Percentiles rank a stretch among this genome's conserved stretches.
phyloP scores from a whole-genome alignment of 2,888 invertebrate species.

The Caenorhabditis sp. region DNA sequence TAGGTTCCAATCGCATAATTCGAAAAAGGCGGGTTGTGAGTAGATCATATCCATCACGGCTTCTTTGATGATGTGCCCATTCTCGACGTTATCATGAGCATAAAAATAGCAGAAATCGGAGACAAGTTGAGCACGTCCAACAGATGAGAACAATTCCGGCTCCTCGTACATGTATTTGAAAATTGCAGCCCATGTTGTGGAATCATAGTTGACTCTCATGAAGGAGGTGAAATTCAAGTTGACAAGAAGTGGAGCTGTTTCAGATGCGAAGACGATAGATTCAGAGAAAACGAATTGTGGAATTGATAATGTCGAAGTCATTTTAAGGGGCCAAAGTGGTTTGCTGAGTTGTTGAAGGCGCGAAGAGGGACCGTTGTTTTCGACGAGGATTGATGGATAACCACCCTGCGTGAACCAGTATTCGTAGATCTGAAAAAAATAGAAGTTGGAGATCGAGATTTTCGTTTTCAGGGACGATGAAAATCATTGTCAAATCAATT shows the following conservation, averaged over 20 bases:
- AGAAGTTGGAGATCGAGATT: no score
- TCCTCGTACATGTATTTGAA: slow-evolving; percentile 52
- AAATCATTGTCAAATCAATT: no score
- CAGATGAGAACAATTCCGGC: slow-evolving; percentile 47
- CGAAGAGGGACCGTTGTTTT: slow-evolving; percentile 38
- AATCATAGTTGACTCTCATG: slow-evolving; percentile 57
- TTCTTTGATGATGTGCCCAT: slow-evolving; percentile 35
- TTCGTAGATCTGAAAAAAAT: slow-evolving; percentile 46
- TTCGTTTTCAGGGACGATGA: no score
- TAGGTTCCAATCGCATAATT: slow-evolving; percentile 56
- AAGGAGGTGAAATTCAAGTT: slow-evolving; percentile 58
- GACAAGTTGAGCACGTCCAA: slow-evolving; percentile 63
- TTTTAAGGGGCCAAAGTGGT: slow-evolving; percentile 46
- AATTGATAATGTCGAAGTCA: slow-evolving; percentile 37
- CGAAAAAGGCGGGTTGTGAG: slow-evolving; percentile 45
- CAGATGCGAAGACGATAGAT: slow-evolving; percentile 40
- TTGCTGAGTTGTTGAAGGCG: slow-evolving; percentile 39
- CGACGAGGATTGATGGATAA: slow-evolving; percentile 49
- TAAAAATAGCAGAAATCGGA: slow-evolving; percentile 69
- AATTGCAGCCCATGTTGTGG: slow-evolving; percentile 50
- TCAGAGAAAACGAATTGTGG: slow-evolving; percentile 49
- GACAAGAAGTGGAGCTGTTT: slow-evolving; percentile 43
- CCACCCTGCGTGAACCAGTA: slow-evolving; percentile 54
- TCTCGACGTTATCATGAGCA: slow-evolving; percentile 46
- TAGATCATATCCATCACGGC: slow-evolving; percentile 55